These are phyloP conservation scores for Solea senegalensis DNA, from an alignment of 2,113 vertebrate genomes.

Conservation along the genomic window DNA sequence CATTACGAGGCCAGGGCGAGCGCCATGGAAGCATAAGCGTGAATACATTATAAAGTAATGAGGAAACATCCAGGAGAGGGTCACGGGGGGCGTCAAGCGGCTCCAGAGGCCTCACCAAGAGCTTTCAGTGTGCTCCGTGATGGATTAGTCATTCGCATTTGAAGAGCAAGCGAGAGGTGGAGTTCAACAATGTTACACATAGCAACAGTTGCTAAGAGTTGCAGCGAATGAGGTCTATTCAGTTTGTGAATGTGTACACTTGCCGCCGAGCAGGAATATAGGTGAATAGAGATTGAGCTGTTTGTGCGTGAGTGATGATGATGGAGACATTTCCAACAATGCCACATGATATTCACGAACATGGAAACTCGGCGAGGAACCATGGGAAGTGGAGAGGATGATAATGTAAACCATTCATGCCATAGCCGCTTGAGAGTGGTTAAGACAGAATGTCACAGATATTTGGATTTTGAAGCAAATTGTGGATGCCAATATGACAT, in stretches of 20 bases:
- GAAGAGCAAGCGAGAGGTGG: conserved; percentile 79
- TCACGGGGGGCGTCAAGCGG: conserved; percentile 70
- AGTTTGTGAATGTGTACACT: conserved; percentile 58
- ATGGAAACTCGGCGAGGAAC: conserved; percentile 33
- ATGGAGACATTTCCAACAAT: conserved; percentile 56
- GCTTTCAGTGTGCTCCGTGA: conserved; percentile 74
- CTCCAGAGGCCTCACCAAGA: conserved; percentile 74
- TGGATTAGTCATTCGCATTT: conserved; percentile 79
- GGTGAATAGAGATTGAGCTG: conserved; percentile 54
- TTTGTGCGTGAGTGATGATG: conserved; percentile 66
- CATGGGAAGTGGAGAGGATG: conserved; percentile 38
- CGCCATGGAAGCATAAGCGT: conserved; percentile 83
- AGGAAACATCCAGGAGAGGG: conserved; percentile 83
- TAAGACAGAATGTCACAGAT: conserved; percentile 41
- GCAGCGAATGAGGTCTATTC: conserved; percentile 55
- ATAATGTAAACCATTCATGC: conserved; percentile 52
- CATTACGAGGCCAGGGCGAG: conserved; percentile 85
- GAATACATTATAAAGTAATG: conserved; percentile 89
- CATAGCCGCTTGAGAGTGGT: conserved; percentile 31
- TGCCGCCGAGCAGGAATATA: conserved; percentile 45
- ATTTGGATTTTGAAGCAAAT: conserved; percentile 46
- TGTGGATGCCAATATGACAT: conserved; percentile 41
- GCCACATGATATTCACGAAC: conserved; percentile 51
- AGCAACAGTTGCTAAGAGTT: conserved; percentile 84
- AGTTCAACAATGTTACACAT: conserved; percentile 80